Evolutionary conservation across 2,797 vertebrate species (phyloP), one percentile per base, ranked within the genome.

Genomic region (Neosilurus mollespiculum): DNA sequence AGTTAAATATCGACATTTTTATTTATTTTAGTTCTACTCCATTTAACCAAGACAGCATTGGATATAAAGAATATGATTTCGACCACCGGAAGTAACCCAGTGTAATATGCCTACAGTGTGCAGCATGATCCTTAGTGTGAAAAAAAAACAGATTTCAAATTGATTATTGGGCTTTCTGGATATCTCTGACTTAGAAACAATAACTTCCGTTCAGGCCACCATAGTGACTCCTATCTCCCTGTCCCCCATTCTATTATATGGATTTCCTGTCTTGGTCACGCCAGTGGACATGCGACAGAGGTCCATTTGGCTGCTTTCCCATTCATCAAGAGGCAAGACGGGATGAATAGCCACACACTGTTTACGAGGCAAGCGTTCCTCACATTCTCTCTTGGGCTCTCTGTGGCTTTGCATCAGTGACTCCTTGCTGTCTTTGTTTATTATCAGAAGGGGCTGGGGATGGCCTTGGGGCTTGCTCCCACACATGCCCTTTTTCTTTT

Each of bases 181-280:
- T 83, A 87, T 89, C 87, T 88, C 85, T 30, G 43, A 87, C 84
- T 85, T 83, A 83, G 87, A 92, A 93, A 94, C 93, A 95, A 94
- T 93, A 91, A 92, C 92, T 92, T 95, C 93, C 89, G 87, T 90
- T 78, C 62, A 80, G 88, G 88, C 92, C 90, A 89, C 92, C 88
- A 89, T 83, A 81, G 85, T 75, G 92, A 90, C 91, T 93, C 92
- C 93, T 88, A 85, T 18, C 87, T 91, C 84, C 87, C 84, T 81
- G 80, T 88, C 87, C 83, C 88, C 90, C 84, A 93, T 94, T 95
- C 94, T 95, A 93, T 93, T 90, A 89, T 94, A 90, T 92, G 90
- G 91, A 86, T 90, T 94, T 95, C 94, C 95, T 94, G 94, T 95
- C 93, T 93, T 91, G 91, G 94, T 93, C 93, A 92, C 92, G 93